Evolutionary conservation across 2,113 vertebrate species (phyloP).

Genomic region (Enhydra lutris): DNA sequence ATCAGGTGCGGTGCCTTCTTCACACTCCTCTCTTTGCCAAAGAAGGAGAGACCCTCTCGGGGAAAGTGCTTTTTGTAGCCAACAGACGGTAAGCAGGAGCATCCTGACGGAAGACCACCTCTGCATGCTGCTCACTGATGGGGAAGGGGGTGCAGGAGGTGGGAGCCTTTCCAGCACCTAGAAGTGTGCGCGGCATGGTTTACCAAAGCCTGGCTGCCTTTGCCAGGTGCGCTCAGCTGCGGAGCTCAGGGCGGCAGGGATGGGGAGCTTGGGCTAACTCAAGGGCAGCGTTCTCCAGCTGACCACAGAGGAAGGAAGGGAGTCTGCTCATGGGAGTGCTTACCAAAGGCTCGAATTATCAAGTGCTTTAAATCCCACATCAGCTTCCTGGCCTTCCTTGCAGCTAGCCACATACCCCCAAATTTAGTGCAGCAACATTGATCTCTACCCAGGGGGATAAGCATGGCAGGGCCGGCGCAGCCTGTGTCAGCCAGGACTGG

Average conservation of each 20-base stretch:
- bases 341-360: not conserved
- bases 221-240: not conserved
- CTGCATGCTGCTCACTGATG: not conserved
- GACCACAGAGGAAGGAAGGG: not conserved
- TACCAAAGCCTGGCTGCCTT: not conserved
- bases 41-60: constrained; percentile 86
- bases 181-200: not conserved
- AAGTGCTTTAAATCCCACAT: not conserved
- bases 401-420: not conserved
- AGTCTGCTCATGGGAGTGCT: not conserved
- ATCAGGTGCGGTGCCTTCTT: constrained; percentile 86
- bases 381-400: not conserved
- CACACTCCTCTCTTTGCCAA: constrained; percentile 87
- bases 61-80: constrained; percentile 81
- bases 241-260: not conserved
- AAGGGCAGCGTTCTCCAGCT: not conserved
- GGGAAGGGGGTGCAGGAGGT: not conserved
- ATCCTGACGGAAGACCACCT: accelerated
- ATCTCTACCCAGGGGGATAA: not conserved
- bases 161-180: not conserved
- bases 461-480: not conserved
- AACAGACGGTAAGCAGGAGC: constrained; percentile 80
- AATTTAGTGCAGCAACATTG: not conserved
- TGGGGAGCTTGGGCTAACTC: not conserved
- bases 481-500: not conserved